phyloP scores from a whole-genome alignment of 2,113 vertebrate genomes.

The Syrmaticus mikado region DNA sequence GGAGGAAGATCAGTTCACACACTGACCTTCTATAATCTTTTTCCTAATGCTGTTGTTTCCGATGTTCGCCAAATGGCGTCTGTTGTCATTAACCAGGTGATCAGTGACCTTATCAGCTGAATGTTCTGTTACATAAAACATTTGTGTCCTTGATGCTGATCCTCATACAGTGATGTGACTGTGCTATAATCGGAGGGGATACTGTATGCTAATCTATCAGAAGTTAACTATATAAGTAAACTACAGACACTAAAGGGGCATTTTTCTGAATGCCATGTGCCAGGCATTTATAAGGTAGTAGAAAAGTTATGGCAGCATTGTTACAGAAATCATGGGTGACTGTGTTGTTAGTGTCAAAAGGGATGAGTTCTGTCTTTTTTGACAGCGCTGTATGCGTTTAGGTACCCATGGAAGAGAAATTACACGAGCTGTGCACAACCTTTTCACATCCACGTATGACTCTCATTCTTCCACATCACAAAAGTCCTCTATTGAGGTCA shows the following conservation, averaged over 20 bases:
- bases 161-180: neutral
- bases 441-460: neutral
- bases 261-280: neutral
- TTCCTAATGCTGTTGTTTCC: neutral
- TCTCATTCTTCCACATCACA: neutral
- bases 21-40: rapidly evolving
- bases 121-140: neutral
- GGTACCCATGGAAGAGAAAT: neutral
- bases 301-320: neutral
- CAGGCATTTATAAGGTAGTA: neutral
- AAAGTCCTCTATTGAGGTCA: conserved; percentile 40
- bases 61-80: neutral
- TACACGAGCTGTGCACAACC: neutral
- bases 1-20: neutral
- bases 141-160: neutral
- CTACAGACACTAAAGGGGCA: neutral
- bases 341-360: neutral
- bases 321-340: rapidly evolving
- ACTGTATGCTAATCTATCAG: neutral
- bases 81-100: neutral
- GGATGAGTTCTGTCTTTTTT: neutral
- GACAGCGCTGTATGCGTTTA: rapidly evolving
- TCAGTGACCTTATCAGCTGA: neutral
- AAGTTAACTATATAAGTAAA: neutral
- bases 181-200: neutral